Conservation (phyloP, 1,140 invertebrate species). For the Neotoxoptera formosana region DNA sequence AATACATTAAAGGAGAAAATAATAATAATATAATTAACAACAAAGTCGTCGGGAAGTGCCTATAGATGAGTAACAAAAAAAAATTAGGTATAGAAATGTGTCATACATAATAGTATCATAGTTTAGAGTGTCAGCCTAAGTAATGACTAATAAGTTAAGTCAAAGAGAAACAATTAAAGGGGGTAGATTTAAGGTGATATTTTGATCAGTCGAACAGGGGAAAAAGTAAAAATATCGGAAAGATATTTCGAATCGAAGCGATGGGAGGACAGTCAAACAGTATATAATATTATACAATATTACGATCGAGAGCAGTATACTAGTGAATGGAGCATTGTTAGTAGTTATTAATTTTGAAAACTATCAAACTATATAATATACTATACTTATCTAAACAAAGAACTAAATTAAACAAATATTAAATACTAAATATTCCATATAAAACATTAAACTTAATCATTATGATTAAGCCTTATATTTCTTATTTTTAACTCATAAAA, state of each 20-base stretch:
- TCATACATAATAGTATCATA: too few species aligned
- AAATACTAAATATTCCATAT: too few species aligned
- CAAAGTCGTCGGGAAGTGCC: background rate
- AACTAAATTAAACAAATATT: too few species aligned
- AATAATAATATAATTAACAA: background rate
- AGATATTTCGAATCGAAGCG: background rate
- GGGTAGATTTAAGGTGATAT: too few species aligned
- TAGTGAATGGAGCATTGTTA: background rate
- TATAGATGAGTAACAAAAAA: background rate
- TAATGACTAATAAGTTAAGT: background rate
- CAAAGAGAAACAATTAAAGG: too few species aligned
- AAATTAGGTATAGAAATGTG: background rate
- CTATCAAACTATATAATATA: background rate
- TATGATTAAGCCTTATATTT: too few species aligned
- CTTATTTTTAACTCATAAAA: too few species aligned
- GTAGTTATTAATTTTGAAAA: background rate
- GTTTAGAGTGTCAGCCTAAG: background rate
- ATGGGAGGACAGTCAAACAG: background rate
- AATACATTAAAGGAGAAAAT: too few species aligned
- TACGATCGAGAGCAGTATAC: too few species aligned
- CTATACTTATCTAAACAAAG: background rate
- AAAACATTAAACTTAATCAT: too few species aligned
- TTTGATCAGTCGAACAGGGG: too few species aligned
- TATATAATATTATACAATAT: background rate
- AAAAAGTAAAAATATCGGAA: too few species aligned